Conservation (phyloP, 2,888 invertebrate genomes). For the Coenonympha arcania region DNA sequence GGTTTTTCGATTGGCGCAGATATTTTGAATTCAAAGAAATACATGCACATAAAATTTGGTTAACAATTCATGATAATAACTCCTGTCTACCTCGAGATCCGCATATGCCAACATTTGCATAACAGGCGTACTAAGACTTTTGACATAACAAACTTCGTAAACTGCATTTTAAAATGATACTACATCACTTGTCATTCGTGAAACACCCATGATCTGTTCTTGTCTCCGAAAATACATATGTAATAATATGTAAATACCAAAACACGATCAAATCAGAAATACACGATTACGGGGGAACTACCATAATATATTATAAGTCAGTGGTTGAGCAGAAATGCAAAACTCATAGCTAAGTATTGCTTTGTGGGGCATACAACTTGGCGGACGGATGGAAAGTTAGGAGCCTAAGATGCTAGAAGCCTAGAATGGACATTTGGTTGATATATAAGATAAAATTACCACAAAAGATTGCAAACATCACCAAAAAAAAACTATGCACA, state of each 20-base stretch:
- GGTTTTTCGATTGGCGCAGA: background rate
- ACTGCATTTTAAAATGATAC: background rate
- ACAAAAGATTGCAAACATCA: too few species aligned
- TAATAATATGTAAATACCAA: background rate
- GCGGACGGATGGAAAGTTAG: too few species aligned
- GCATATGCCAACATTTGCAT: slow-evolving; percentile 53
- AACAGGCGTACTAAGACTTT: slow-evolving; percentile 42
- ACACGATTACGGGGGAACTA: too few species aligned
- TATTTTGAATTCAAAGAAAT: slow-evolving; percentile 47
- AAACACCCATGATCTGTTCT: background rate
- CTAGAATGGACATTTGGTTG: too few species aligned
- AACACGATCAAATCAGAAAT: too few species aligned
- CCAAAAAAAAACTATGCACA: too few species aligned
- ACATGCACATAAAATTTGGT: slow-evolving; percentile 70
- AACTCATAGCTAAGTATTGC: too few species aligned
- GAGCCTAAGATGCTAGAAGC: too few species aligned
- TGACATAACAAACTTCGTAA: slow-evolving; percentile 24
- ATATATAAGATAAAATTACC: too few species aligned
- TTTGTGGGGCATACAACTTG: too few species aligned
- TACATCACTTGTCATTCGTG: background rate
- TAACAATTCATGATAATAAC: slow-evolving; percentile 53
- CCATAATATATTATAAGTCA: too few species aligned
- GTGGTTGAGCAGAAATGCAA: too few species aligned
- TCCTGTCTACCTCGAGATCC: slow-evolving; percentile 40
- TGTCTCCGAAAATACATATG: background rate